These are phyloP conservation scores for Cebidichthys violaceus DNA, from an alignment of 2,113 vertebrate species.

Conservation along the genomic window DNA sequence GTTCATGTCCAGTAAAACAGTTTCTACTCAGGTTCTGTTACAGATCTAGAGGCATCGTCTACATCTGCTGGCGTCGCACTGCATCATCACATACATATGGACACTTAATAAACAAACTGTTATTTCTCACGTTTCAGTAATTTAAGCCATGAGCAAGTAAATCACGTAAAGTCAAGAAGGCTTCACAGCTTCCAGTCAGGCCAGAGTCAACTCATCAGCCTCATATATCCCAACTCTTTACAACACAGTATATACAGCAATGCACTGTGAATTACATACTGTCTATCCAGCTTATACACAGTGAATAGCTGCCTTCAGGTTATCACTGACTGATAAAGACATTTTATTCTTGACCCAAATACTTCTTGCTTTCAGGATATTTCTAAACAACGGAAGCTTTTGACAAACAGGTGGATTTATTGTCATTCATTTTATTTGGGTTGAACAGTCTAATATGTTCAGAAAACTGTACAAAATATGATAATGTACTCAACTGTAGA, in stretches of 20 bases:
- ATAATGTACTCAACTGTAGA: no score
- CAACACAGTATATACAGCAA: not conserved
- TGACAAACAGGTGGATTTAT: not conserved
- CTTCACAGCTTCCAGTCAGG: not conserved
- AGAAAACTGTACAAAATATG: not conserved
- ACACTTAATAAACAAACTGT: not conserved
- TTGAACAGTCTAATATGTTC: not conserved
- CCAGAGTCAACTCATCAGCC: not conserved
- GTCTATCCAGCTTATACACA: not conserved
- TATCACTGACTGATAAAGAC: not conserved
- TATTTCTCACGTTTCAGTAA: not conserved
- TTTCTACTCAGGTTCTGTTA: not conserved
- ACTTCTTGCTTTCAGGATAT: not conserved
- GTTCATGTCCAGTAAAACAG: not conserved
- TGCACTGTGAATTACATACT: not conserved
- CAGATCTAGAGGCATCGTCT: not conserved
- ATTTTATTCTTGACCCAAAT: not conserved
- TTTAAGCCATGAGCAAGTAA: not conserved
- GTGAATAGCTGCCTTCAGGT: not conserved
- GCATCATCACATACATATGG: not conserved
- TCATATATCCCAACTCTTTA: not conserved
- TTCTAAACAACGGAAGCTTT: not conserved
- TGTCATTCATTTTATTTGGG: not conserved
- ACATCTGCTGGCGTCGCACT: not conserved
- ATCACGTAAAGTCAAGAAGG: not conserved